These are phyloP conservation scores for Ochlodes sylvanus DNA, from an alignment of 2,888 invertebrate species.

Conservation along the genomic window DNA sequence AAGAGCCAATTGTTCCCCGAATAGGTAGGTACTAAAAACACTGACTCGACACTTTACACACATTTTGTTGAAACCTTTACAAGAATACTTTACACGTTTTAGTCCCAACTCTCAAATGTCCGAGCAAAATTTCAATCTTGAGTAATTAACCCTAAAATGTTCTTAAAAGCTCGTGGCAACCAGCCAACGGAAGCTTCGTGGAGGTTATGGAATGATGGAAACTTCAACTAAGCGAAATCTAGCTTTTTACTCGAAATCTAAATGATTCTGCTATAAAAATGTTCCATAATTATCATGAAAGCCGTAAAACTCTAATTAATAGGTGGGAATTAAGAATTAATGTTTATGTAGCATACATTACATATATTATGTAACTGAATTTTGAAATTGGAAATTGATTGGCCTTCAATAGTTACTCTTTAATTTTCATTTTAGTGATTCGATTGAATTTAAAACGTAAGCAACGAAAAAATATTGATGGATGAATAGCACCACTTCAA, in stretches of 20 bases:
- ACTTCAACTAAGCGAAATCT: constrained; percentile 11
- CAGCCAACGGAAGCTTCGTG: constrained; percentile 16
- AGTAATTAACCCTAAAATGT: constrained; percentile 32
- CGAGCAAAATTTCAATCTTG: constrained; percentile 15
- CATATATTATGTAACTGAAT: too few relatives aligned
- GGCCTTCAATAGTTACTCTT: too few relatives aligned
- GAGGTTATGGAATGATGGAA: constrained; percentile 5
- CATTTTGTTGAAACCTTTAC: background rate
- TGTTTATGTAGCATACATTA: too few relatives aligned
- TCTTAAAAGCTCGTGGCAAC: constrained; percentile 30
- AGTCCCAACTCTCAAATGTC: constrained; percentile 22
- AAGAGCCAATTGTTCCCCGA: background rate
- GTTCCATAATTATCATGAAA: background rate
- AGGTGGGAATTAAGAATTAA: background rate
- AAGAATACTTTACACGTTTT: constrained; percentile 13
- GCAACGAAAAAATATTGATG: too few relatives aligned
- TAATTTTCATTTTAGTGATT: too few relatives aligned
- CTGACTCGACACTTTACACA: constrained; percentile 10
- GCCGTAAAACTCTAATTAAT: background rate
- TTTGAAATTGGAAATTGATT: too few relatives aligned
- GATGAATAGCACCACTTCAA: too few relatives aligned
- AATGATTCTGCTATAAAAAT: background rate
- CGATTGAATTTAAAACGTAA: too few relatives aligned
- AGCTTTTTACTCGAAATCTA: constrained; percentile 9
- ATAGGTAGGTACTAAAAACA: background rate